Conservation (phyloP, 2,888 invertebrate genomes). For the Malthinus flaveolus region DNA sequence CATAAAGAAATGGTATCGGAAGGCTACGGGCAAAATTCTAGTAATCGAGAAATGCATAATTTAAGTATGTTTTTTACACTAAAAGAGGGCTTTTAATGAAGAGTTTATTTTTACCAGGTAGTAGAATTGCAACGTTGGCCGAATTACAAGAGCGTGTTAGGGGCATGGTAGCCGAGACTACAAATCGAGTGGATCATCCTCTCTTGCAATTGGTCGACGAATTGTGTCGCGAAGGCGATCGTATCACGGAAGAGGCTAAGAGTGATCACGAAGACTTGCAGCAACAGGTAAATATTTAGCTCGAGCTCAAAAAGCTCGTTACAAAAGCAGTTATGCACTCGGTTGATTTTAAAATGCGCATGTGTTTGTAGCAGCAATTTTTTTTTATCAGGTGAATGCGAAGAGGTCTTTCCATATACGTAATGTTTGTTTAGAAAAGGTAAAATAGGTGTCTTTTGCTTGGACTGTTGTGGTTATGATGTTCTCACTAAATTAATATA, state of each 20-base stretch:
- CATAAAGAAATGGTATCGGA: slow-evolving; percentile 59
- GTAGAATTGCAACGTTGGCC: slow-evolving; percentile 41
- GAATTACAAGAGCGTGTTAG: slow-evolving; percentile 53
- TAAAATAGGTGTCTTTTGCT: too few relatives aligned
- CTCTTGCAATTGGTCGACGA: slow-evolving; percentile 65
- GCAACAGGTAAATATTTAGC: slow-evolving; percentile 64
- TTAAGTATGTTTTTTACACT: slow-evolving; percentile 35
- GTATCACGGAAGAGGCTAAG: slow-evolving; percentile 66
- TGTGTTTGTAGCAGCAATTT: too few relatives aligned
- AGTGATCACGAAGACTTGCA: slow-evolving; percentile 72
- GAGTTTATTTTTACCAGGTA: slow-evolving; percentile 34
- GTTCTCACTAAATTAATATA: too few relatives aligned
- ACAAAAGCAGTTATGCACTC: too few relatives aligned
- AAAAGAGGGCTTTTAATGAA: slow-evolving; percentile 6
- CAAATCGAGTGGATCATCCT: slow-evolving; percentile 49
- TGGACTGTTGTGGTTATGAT: too few relatives aligned
- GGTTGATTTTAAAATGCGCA: too few relatives aligned
- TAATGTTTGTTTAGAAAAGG: too few relatives aligned
- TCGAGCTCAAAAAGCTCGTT: too few relatives aligned
- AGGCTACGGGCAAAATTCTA: slow-evolving; percentile 56
- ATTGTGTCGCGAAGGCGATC: slow-evolving; percentile 61
- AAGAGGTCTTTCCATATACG: too few relatives aligned
- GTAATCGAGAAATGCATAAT: slow-evolving; percentile 18
- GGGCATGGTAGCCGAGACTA: slow-evolving; percentile 53
- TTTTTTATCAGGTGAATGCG: too few relatives aligned